Evolutionary conservation across 2,113 vertebrate species (phyloP).

Genomic region (Eubucco bourcierii): DNA sequence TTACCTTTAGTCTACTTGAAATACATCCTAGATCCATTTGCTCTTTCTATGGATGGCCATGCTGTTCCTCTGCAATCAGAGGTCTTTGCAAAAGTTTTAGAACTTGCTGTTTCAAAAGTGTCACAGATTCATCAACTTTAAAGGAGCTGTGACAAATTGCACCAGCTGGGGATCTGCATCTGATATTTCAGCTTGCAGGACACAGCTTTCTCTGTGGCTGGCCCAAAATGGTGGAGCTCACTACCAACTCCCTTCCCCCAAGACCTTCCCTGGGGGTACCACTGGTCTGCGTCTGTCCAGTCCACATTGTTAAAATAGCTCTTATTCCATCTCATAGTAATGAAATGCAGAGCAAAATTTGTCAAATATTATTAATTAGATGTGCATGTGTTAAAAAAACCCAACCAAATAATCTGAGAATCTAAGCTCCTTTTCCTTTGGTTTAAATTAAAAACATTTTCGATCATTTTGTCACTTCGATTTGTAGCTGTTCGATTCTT

Average conservation of each 20-base stretch:
- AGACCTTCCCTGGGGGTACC: neutral
- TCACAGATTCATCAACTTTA: constrained; percentile 4
- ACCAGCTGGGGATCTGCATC: constrained; percentile 39
- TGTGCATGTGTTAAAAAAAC: neutral
- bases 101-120: neutral
- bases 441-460: neutral
- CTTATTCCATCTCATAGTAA: neutral
- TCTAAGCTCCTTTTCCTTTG: neutral
- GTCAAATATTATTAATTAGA: neutral
- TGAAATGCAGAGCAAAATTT: neutral
- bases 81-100: neutral
- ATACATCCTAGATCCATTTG: neutral
- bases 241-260: constrained; percentile 54
- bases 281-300: neutral
- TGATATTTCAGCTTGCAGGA: constrained; percentile 40
- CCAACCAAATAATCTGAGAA: neutral
- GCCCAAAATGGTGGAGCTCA: neutral
- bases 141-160: constrained; percentile 8
- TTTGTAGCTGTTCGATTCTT: neutral
- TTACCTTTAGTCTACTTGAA: neutral
- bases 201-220: constrained; percentile 15
- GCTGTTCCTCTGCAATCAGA: neutral
- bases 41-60: neutral
- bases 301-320: neutral
- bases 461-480: neutral